These are phyloP conservation scores for Cataglyphis cursor DNA, from an alignment of 2,888 invertebrate species.

Conservation along the genomic window DNA sequence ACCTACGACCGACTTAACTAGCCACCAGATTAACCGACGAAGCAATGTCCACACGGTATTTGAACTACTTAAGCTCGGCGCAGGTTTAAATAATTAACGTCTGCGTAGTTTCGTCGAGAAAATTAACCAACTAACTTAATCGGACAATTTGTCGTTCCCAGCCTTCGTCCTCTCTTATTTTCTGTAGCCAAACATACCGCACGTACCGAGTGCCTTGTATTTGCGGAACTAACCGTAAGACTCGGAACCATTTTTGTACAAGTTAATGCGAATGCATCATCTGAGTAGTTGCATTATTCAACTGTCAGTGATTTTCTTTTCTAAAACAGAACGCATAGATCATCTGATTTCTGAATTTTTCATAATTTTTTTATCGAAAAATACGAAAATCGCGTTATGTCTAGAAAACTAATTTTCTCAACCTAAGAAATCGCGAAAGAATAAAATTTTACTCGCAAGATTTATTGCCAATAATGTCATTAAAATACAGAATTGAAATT, in stretches of 20 bases:
- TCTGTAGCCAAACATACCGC: no score
- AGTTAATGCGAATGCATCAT: background rate
- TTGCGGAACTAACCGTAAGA: background rate
- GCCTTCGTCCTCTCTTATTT: background rate
- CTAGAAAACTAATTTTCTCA: background rate
- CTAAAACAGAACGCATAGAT: background rate
- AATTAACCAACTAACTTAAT: slow-evolving; percentile 66
- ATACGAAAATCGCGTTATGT: background rate
- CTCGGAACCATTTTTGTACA: background rate
- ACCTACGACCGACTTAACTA: slow-evolving; percentile 27
- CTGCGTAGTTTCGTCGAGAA: slow-evolving; percentile 48
- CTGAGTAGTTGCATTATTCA: slow-evolving; percentile 6
- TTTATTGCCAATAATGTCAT: background rate
- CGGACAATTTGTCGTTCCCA: slow-evolving; percentile 64
- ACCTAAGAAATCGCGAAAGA: background rate
- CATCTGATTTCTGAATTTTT: background rate
- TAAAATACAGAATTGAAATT: background rate
- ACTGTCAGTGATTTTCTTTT: background rate
- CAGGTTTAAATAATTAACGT: slow-evolving; percentile 67
- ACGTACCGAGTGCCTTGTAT: background rate
- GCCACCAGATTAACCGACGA: background rate
- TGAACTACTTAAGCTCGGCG: slow-evolving; percentile 68
- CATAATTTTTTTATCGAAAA: background rate
- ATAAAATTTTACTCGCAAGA: background rate
- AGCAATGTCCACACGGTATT: slow-evolving; percentile 50